Conservation (phyloP, 1,140 invertebrate species). For the Leptinotarsa undecemlineata region DNA sequence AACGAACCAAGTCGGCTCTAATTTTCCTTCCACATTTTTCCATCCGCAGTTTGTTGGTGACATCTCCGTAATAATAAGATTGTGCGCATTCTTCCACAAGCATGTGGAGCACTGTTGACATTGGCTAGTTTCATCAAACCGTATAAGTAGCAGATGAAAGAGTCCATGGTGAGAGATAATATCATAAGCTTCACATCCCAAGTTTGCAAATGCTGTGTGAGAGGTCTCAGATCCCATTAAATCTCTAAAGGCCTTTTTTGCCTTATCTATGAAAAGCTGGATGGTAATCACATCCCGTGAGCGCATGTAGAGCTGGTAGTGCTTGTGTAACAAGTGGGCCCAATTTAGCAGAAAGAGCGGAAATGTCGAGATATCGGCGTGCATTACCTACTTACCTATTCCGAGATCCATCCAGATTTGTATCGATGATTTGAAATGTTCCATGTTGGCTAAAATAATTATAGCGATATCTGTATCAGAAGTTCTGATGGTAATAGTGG, state of each 20-base stretch:
- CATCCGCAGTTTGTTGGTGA: slow-evolving; percentile 38
- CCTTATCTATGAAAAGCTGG: too few relatives aligned
- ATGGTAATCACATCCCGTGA: too few relatives aligned
- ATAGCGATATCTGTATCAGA: not conserved
- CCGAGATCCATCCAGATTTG: not conserved
- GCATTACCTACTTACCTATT: not conserved
- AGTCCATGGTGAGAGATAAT: not conserved
- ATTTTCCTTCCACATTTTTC: slow-evolving; percentile 43
- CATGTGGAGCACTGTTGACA: not conserved
- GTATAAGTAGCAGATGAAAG: too few relatives aligned
- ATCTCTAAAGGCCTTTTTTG: too few relatives aligned
- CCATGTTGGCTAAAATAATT: not conserved
- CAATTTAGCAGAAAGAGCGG: too few relatives aligned
- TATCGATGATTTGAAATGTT: not conserved
- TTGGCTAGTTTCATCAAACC: not conserved
- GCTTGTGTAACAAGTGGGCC: too few relatives aligned
- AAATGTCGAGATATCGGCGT: too few relatives aligned
- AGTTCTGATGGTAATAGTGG: not conserved
- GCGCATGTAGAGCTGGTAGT: not conserved
- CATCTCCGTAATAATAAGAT: not conserved
- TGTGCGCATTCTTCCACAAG: not conserved
- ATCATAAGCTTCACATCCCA: not conserved
- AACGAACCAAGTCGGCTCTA: slow-evolving; percentile 46
- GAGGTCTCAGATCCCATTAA: too few relatives aligned
- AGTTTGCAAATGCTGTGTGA: not conserved